A percentile compares a stretch with the other conserved stretches of the same genome.
These are phyloP conservation scores for Manacus vitellinus DNA, from an alignment of 2,113 vertebrate species.

Conservation along the genomic window DNA sequence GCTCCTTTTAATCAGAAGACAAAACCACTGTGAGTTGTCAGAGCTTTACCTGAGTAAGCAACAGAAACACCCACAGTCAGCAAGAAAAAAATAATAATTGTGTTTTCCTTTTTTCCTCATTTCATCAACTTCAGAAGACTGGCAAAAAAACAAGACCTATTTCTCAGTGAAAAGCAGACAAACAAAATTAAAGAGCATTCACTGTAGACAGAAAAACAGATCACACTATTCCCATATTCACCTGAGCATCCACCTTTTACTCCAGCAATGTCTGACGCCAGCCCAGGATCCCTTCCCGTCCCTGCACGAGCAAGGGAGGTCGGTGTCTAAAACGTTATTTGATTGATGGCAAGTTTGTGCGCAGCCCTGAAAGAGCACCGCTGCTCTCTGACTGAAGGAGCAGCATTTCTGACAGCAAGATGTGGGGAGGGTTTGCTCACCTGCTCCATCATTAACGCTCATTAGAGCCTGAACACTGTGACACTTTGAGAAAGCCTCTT, in stretches of 20 bases:
- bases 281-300: background rate
- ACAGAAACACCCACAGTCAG: conserved; percentile 38
- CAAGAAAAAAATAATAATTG: conserved; percentile 6
- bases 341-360: background rate
- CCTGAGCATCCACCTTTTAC: background rate
- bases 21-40: conserved; percentile 33
- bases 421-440: background rate
- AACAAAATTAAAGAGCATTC: conserved; percentile 19
- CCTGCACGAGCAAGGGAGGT: background rate
- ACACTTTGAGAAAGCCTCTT: background rate
- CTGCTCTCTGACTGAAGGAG: background rate
- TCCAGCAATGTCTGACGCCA: background rate
- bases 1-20: conserved; percentile 27
- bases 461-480: background rate
- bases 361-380: background rate
- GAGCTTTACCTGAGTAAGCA: conserved; percentile 49
- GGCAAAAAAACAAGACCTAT: conserved; percentile 40
- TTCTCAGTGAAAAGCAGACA: conserved; percentile 30
- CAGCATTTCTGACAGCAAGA: background rate
- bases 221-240: background rate
- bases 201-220: background rate
- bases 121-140: conserved; percentile 32
- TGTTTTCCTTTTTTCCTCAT: conserved; percentile 12
- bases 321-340: background rate
- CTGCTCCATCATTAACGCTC: background rate